Evolutionary conservation across 2,797 vertebrate species (phyloP), one percentile per base, ranked within the genome.

Genomic region (Syngnathus rostellatus): DNA sequence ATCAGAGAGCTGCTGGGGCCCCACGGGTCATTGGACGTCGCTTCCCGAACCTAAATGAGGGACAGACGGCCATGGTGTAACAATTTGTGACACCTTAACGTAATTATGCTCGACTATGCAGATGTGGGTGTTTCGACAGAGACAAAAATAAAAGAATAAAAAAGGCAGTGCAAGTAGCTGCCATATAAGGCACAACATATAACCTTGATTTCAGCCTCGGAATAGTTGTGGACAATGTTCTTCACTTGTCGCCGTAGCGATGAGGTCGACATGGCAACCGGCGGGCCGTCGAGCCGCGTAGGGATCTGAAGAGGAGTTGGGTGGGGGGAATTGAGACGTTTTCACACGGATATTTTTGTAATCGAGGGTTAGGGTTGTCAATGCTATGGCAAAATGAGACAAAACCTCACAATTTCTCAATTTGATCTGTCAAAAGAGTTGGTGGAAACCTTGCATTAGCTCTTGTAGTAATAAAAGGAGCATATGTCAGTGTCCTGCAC

Each of bases 221-320:
- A 97, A 85, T 95, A 97, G 88, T 95, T 97, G 89, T 96, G 94
- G 76, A 97, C 94, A 39, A 97, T 97, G 84, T 97, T 97, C 84
- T 97, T 97, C 88, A 97, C 92, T 92, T 97, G 94, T 77, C 94
- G 94, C 81, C 94, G 91, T 79, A 97, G 88, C 50, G 95, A 96
- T 72, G 95, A 97, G 81, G 95, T 96, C 86, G 94, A 95, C 94
- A 97, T 96, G 90, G 89, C 90, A 92, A 92, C 90, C 81, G 88
- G 83, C 84, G 87, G 84, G 78, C 85, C 84, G 78, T 87, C 76
- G 65, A 87, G 79, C 83, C 87, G 80, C 74, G 73, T 76, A 78
- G 75, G 75, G 87, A 89, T 87, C 90, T 92, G 72, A 84, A 72
- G 14, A 64, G 65, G 40, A 71, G 67, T 25, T 12, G 31, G 31